A percentile compares a stretch with the other conserved stretches of the same genome.
phyloP scores from a whole-genome alignment of 2,888 invertebrate genomes.

The Drosophila formosana region DNA sequence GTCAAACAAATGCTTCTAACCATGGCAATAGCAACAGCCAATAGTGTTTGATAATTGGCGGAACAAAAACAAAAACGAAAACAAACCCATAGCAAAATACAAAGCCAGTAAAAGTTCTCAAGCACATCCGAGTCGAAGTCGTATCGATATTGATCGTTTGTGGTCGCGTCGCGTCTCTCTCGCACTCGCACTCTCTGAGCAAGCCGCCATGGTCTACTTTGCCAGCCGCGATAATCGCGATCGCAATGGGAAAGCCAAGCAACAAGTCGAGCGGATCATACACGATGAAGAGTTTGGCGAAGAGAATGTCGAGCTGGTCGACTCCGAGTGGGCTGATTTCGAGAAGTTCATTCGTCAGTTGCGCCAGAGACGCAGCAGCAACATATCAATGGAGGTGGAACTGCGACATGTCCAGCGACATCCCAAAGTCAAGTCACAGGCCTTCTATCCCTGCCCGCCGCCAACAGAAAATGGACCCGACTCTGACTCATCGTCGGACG shows the following conservation, averaged over 20 bases:
- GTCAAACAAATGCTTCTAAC: conserved; percentile 6
- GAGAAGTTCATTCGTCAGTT: conserved; percentile 84
- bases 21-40: conserved; percentile 35
- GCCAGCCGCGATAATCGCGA: conserved; percentile 72
- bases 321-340: conserved; percentile 85
- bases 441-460: conserved; percentile 85
- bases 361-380: conserved; percentile 82
- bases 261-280: conserved; percentile 78
- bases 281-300: conserved; percentile 85
- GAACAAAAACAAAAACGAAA: background rate
- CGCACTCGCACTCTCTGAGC: background rate
- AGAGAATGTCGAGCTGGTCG: conserved; percentile 84
- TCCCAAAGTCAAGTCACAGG: conserved; percentile 83
- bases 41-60: conserved; percentile 27
- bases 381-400: conserved; percentile 83
- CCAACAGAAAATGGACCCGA: conserved; percentile 83
- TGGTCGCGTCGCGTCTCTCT: conserved; percentile 5
- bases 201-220: conserved; percentile 65
- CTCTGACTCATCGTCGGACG: conserved; percentile 82
- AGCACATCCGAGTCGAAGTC: conserved; percentile 18
- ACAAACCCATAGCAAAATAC: background rate
- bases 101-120: background rate
- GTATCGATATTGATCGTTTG: conserved; percentile 28
- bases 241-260: conserved; percentile 61
- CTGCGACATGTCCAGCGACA: conserved; percentile 79